Percentiles rank a stretch among this genome's conserved stretches.
phyloP scores from a whole-genome alignment of 2,888 invertebrate species.

The Acleris laterana region DNA sequence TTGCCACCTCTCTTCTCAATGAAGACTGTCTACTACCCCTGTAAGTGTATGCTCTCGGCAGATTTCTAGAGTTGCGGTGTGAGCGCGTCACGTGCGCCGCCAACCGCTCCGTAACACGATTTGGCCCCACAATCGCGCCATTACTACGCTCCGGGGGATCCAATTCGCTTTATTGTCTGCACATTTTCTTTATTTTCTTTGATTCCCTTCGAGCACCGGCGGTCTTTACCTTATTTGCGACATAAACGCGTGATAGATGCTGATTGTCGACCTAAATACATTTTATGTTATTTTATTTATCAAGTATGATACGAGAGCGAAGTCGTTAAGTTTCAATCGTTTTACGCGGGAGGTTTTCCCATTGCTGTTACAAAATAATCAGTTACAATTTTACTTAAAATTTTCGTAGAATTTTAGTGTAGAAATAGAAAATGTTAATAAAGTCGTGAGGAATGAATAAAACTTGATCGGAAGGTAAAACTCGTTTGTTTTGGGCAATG shows the following conservation, averaged over 20 bases:
- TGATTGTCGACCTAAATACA: slow-evolving; percentile 31
- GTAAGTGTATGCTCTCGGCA: neutral
- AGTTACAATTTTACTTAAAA: neutral
- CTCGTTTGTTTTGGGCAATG: too few relatives aligned
- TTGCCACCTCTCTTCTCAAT: too few relatives aligned
- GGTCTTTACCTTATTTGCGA: slow-evolving; percentile 42
- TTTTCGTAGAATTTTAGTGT: too few relatives aligned
- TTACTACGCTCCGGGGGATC: slow-evolving; percentile 58
- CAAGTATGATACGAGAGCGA: slow-evolving; percentile 39
- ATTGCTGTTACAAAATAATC: neutral
- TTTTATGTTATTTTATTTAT: too few relatives aligned
- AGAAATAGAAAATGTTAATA: too few relatives aligned
- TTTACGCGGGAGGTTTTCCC: neutral
- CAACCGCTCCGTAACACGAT: slow-evolving; percentile 60
- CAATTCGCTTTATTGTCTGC: slow-evolving; percentile 57
- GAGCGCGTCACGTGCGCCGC: slow-evolving; percentile 20
- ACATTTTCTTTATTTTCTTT: slow-evolving; percentile 40
- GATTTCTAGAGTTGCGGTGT: slow-evolving; percentile 13
- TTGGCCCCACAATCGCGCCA: slow-evolving; percentile 61
- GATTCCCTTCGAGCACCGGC: slow-evolving; percentile 43
- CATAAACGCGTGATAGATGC: slow-evolving; percentile 33
- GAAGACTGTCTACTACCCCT: too few relatives aligned
- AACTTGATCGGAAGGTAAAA: too few relatives aligned
- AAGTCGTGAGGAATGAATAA: too few relatives aligned
- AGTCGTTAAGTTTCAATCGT: neutral